These are phyloP conservation scores for Leptobrachium leishanense DNA, from an alignment of 2,113 vertebrate genomes.

Conservation along the genomic window DNA sequence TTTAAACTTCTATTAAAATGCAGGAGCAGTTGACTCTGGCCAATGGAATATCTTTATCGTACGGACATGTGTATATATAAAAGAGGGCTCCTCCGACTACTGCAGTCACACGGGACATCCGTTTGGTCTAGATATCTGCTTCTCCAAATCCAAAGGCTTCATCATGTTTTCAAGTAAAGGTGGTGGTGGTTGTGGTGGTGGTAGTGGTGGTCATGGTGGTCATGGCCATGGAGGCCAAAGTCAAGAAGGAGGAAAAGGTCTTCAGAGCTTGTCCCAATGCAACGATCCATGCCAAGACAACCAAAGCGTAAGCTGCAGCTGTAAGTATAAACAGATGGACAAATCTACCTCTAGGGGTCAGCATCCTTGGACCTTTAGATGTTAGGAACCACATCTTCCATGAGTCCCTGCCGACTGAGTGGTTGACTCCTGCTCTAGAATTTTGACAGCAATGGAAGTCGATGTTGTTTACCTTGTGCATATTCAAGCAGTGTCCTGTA, in stretches of 20 bases:
- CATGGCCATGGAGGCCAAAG: background rate
- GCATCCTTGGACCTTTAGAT: too few species aligned
- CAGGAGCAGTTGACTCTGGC: background rate
- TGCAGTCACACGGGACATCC: background rate
- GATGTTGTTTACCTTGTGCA: too few species aligned
- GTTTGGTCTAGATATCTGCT: background rate
- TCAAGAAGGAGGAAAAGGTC: background rate
- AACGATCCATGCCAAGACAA: background rate
- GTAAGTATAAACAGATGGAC: slow-evolving; percentile 9
- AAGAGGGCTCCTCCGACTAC: background rate
- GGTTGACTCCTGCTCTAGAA: too few species aligned
- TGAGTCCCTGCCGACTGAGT: too few species aligned
- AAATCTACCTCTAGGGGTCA: too few species aligned
- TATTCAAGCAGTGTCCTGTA: too few species aligned
- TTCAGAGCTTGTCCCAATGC: background rate
- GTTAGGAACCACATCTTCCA: too few species aligned
- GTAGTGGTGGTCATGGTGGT: background rate
- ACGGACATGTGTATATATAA: slow-evolving; percentile 8
- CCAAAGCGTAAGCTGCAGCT: background rate
- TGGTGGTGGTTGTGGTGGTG: background rate
- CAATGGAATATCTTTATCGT: background rate
- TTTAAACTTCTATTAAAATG: slow-evolving; percentile 7
- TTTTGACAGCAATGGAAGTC: too few species aligned
- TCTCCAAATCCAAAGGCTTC: background rate
- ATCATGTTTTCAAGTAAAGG: slow-evolving; percentile 12